Base-by-base conservation (phyloP, 2,888 invertebrate genomes). In the Clitarchus hookeri region DNA sequence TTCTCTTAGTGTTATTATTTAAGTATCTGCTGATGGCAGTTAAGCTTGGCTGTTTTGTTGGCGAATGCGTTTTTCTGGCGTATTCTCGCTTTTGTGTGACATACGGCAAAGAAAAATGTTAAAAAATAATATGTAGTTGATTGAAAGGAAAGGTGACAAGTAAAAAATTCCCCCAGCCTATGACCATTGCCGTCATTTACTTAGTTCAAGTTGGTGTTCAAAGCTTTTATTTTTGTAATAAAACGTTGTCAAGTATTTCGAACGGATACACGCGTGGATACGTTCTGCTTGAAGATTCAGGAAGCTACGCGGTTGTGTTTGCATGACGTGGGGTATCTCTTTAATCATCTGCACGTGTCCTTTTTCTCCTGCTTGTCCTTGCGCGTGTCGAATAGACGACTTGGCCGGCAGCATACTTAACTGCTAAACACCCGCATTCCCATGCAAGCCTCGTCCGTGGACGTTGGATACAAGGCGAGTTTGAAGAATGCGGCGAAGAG, bases 401-500 rank as follows among this genome's bases (percentile, higher is more conserved):
- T 12, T 53, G 53, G 53, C 53, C 53, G 53, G 19, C 53, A 16
- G 65, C 65, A 65, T 65, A 65, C 65, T 65, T 19, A 65, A 65
- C 65, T n/a, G n/a, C n/a, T 65, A n/a, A 65, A 65, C 23, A 65
- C 65, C 16, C 36, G 6, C 36, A 26, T 36, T 83, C 27, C 83
- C 44, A 44, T 83, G 16, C 53, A 26, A 85, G 1, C 78, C 77
- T 26, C 44, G 44, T 36, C 85, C 77, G 36, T 84, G 80, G 12
- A 78, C 84, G 19, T 44, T 44, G 83, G n/a, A 26, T 23, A 36
- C 11, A 19, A 83, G 27, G 23, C 48, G n/a, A 44, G 80, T 80
- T 36, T 27, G 36, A 80, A 19, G 80, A 80, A 80, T 27, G 80
- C 80, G 83, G 83, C 83, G n/a, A n/a, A 19, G 65, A 8, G n/a